phyloP scores from a whole-genome alignment of 2,797 vertebrate species.

The Notamacropus eugenii region DNA sequence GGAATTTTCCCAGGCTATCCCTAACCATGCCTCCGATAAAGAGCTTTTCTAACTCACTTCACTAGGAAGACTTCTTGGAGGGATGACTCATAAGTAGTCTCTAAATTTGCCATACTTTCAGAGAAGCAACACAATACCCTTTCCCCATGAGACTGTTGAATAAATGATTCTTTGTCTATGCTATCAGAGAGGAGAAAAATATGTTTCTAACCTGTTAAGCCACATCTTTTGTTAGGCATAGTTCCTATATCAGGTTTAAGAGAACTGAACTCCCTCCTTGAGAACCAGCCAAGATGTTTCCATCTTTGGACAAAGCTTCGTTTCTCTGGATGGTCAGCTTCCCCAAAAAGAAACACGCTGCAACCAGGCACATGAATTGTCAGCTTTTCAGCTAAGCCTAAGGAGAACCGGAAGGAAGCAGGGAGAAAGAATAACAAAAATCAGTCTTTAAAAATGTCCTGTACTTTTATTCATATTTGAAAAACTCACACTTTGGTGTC shows the following conservation, averaged over 20 bases:
- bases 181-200: neutral
- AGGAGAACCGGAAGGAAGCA: neutral
- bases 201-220: conserved; percentile 86
- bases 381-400: conserved; percentile 85
- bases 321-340: conserved; percentile 84
- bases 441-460: neutral
- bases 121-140: neutral
- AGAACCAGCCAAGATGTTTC: conserved; percentile 89
- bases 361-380: conserved; percentile 82
- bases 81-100: neutral
- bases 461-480: neutral
- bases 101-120: neutral
- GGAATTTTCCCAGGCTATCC: neutral
- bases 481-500: conserved; percentile 41
- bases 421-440: conserved; percentile 29
- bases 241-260: conserved; percentile 84
- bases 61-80: neutral
- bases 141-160: neutral
- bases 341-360: conserved; percentile 88
- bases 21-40: neutral
- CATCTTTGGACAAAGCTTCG: conserved; percentile 86
- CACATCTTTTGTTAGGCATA: conserved; percentile 79
- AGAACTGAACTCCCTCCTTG: conserved; percentile 70
- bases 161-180: neutral
- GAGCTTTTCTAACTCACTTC: neutral